Conservation (phyloP, 2,113 vertebrate species). For the Corvus moneduloides region DNA sequence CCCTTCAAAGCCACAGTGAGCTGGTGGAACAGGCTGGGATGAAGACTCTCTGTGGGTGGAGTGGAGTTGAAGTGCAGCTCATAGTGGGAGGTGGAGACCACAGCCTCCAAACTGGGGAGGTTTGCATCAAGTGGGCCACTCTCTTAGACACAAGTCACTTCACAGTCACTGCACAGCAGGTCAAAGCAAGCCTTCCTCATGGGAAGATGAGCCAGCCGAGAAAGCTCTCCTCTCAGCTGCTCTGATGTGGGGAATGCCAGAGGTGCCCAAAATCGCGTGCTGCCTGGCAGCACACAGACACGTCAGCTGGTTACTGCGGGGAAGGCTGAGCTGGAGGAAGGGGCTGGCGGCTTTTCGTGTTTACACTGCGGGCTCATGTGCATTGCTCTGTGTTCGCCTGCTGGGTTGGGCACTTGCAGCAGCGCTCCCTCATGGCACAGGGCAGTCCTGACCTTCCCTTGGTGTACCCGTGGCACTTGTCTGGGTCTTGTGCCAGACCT, state of each 20-base stretch:
- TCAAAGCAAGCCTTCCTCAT: neutral
- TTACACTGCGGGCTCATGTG: accelerated
- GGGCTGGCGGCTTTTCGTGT: too few relatives aligned
- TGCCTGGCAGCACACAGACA: accelerated
- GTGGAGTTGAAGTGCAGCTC: neutral
- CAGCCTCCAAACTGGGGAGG: neutral
- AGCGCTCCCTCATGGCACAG: accelerated
- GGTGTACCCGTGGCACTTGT: accelerated
- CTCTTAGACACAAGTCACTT: neutral
- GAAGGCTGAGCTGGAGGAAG: neutral
- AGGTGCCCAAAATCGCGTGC: accelerated
- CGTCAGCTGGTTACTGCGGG: accelerated
- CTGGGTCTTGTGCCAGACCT: accelerated
- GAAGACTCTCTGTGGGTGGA: neutral
- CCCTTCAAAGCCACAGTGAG: neutral
- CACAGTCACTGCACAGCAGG: neutral
- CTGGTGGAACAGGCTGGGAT: neutral
- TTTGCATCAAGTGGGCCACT: neutral
- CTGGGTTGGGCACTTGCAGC: neutral
- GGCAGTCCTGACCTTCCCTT: neutral
- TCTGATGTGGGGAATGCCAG: neutral
- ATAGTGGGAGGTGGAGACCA: neutral
- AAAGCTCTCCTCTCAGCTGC: neutral
- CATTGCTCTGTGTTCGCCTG: neutral
- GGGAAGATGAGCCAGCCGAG: neutral